Conservation (phyloP, 2,888 invertebrate species). For the Drepanosiphum platanoidis region DNA sequence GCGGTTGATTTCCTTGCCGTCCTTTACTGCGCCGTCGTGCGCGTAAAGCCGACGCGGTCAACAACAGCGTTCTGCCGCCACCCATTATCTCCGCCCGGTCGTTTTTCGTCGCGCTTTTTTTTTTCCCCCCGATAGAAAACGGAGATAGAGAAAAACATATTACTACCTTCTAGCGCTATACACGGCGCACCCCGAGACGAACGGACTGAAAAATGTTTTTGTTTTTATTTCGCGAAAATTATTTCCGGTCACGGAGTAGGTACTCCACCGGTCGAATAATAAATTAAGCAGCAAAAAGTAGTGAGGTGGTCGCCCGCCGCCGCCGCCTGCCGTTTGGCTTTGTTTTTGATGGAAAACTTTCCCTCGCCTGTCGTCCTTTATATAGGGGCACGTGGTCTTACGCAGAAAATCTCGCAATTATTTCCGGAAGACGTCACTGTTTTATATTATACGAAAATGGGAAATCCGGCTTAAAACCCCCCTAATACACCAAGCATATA, state of each 20-base stretch:
- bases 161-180: not conserved
- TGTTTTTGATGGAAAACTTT: constrained; percentile 23
- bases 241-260: constrained; percentile 8
- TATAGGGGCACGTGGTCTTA: not conserved
- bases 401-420: constrained; percentile 19
- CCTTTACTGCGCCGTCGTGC: not conserved
- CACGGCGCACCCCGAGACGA: not conserved
- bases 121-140: not conserved
- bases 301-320: no score
- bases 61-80: not conserved
- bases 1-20: not conserved
- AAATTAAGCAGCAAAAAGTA: not conserved
- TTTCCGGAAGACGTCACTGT: constrained; percentile 26
- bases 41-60: not conserved
- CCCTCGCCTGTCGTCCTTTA: not conserved
- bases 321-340: not conserved
- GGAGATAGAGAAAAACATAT: not conserved
- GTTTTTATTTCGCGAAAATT: constrained; percentile 32
- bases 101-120: not conserved
- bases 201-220: not conserved
- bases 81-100: not conserved
- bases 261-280: not conserved
- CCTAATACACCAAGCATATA: not conserved
- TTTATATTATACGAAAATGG: constrained; percentile 3
- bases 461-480: not conserved